phyloP scores from a whole-genome alignment of 2,797 vertebrate genomes.

The Darevskia mixta region DNA sequence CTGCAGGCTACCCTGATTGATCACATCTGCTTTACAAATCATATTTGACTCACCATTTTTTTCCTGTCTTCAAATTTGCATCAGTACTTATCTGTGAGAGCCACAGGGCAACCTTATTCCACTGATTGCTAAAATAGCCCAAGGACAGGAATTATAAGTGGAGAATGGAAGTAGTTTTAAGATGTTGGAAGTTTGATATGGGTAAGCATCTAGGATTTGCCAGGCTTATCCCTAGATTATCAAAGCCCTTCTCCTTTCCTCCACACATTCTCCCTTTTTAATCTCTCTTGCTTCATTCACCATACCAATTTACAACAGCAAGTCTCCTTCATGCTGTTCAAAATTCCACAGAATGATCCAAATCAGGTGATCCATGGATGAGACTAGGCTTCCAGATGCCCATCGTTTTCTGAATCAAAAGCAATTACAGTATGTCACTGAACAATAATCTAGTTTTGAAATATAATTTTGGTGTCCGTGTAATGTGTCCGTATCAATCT shows the following conservation, averaged over 20 bases:
- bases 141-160: not conserved
- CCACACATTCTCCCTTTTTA: not conserved
- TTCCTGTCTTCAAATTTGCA: not conserved
- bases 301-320: conserved; percentile 5
- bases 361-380: not conserved
- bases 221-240: not conserved
- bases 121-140: not conserved
- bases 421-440: not conserved
- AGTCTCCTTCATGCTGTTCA: not conserved
- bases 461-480: no score
- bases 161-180: not conserved
- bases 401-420: not conserved
- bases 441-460: not conserved
- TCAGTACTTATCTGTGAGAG: not conserved
- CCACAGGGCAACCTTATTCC: not conserved
- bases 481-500: not conserved
- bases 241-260: not conserved
- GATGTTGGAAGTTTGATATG: not conserved
- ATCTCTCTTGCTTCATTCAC: not conserved
- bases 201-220: conserved; percentile 4
- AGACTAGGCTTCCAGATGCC: not conserved
- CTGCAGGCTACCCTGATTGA: not conserved
- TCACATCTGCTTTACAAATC: not conserved
- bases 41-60: not conserved
- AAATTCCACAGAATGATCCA: not conserved